Evolutionary conservation across 1,140 invertebrate genomes (phyloP).

Genomic region (Mamestra configurata): DNA sequence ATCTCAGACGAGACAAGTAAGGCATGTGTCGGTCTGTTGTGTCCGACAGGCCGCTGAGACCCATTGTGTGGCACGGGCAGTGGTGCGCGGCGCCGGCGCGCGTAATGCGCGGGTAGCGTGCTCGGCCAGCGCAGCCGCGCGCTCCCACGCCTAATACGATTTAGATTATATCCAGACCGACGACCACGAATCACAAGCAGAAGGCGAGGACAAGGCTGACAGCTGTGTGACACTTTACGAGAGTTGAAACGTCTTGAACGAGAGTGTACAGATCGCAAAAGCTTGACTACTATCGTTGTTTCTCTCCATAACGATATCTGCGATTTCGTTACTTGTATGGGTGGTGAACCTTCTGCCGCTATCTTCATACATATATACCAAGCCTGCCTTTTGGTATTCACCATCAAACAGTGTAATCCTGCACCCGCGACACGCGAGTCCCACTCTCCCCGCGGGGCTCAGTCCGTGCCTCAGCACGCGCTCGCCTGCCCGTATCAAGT

Average conservation of each 20-base stretch:
- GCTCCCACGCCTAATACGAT: conserved; percentile 41
- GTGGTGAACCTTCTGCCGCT: too few relatives aligned
- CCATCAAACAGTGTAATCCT: background rate
- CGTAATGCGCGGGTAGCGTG: conserved; percentile 13
- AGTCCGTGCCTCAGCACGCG: too few relatives aligned
- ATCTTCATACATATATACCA: too few relatives aligned
- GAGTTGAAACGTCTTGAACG: too few relatives aligned
- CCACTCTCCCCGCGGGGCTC: background rate
- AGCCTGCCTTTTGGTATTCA: background rate
- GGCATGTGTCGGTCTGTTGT: too few relatives aligned
- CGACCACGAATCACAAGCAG: background rate
- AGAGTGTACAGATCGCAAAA: too few relatives aligned
- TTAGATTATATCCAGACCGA: conserved; percentile 16
- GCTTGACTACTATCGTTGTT: too few relatives aligned
- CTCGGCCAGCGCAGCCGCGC: background rate
- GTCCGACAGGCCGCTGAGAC: background rate
- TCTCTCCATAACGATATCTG: too few relatives aligned
- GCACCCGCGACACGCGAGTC: background rate
- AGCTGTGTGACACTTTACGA: background rate
- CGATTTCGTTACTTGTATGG: too few relatives aligned
- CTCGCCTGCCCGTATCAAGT: background rate
- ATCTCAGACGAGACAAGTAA: too few relatives aligned
- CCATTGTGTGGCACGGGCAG: background rate
- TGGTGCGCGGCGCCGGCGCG: background rate
- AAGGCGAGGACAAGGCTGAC: too few relatives aligned